Conservation (phyloP, 1,140 invertebrate species). For the Lucilia cuprina region DNA sequence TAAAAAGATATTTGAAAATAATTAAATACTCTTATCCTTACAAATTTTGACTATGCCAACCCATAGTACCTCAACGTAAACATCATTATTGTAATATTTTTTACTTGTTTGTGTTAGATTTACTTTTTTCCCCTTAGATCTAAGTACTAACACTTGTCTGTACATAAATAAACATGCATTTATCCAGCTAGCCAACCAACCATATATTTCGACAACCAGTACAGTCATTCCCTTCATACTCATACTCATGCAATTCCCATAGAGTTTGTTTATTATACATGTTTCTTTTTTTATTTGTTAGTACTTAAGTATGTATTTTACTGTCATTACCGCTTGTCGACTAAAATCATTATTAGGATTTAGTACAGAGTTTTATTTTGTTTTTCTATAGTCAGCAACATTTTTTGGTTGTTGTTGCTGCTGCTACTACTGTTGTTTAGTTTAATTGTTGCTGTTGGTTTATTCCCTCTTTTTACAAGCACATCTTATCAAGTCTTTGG, state of each 20-base stretch:
- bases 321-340: slow-evolving; percentile 31
- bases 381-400: neutral
- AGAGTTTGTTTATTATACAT: too few relatives aligned
- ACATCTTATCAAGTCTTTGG: slow-evolving; percentile 5
- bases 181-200: neutral
- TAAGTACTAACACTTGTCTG: neutral
- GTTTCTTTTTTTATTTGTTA: neutral
- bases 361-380: neutral
- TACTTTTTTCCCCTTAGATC: neutral
- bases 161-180: neutral
- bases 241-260: too few relatives aligned
- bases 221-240: neutral
- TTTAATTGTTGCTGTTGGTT: neutral
- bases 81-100: neutral
- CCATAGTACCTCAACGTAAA: neutral
- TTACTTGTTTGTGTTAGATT: neutral
- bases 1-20: too few relatives aligned
- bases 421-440: too few relatives aligned
- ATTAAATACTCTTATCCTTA: too few relatives aligned
- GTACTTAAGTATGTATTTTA: slow-evolving; percentile 10
- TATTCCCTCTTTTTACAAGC: neutral
- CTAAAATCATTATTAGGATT: slow-evolving; percentile 26
- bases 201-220: neutral
- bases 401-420: neutral
- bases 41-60: neutral